Evolutionary conservation across 2,888 invertebrate genomes (phyloP), one percentile per base, ranked within the genome.

Genomic region (Drosophila dives): DNA sequence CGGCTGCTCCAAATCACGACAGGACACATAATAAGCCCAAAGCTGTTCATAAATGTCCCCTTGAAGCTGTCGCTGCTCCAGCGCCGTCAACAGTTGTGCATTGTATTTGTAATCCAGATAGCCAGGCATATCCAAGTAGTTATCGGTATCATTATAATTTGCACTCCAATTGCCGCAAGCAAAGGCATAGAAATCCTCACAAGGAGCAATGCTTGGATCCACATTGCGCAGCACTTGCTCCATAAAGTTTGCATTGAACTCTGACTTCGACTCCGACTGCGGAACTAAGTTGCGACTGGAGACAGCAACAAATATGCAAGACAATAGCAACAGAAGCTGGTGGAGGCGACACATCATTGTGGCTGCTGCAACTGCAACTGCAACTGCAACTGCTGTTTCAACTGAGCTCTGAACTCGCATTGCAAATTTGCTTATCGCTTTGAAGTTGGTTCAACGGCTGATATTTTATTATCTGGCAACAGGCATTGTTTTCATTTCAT

Each of bases 111-210:
- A 69, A 54, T 90, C 91, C 87, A 91, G 81, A 40, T 85, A 91
- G 10, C 91, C 91, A 1, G 89, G 89, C 89, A 91, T 90, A 69
- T 91, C 91, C 45, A 89, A 61, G 49, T 89, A 90, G 54, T 23
- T 61, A 0, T 55, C 29, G 2, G 67, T 72, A 1, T 77, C 77
- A 40, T 75, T 64, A 50, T 89, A 89, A 64, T 85, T 78, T 8
- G 17, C 65, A 32, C 80, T 75, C 91, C 91, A 91, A 51, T 91
- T 89, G 45, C 91, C 91, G 5, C 91, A 91, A 17, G 91, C 88
- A 59, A 75, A 91, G 23, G 72, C 74, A 68, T 89, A 91, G 70
- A 91, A 91, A 63, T 91, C 89, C 17, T 90, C 91, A 58, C 91
- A 91, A 2, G 91, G 91, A 61, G 84, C 75, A 10, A 76, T 75